These are phyloP conservation scores for Hydropsyche tenuis DNA, from an alignment of 1,140 invertebrate species.

Conservation along the genomic window DNA sequence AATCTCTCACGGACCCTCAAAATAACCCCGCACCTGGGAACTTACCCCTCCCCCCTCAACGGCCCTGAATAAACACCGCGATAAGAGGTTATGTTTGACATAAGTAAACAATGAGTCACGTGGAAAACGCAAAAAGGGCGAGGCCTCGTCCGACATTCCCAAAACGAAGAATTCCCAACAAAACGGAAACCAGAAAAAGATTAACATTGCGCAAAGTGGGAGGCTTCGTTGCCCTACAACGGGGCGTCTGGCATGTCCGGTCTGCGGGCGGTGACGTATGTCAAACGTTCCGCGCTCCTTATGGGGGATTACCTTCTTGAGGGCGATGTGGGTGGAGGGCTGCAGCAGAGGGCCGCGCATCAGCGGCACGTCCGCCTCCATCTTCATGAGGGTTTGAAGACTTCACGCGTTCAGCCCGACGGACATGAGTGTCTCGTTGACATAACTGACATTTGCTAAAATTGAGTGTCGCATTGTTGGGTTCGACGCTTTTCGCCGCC, in stretches of 20 bases:
- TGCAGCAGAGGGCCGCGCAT: conserved; percentile 1
- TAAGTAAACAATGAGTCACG: conserved; percentile 19
- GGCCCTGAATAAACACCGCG: neutral
- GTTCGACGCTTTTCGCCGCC: no score
- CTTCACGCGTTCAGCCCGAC: neutral
- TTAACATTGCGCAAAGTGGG: neutral
- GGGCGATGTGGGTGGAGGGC: neutral
- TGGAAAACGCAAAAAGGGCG: neutral
- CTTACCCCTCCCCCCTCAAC: no score
- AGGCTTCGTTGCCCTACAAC: neutral
- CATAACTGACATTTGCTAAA: no score
- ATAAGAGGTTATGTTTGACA: conserved; percentile 3
- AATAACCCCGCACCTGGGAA: no score
- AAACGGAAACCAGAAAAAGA: neutral
- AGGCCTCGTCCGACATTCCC: neutral
- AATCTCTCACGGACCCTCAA: no score
- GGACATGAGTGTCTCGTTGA: no score
- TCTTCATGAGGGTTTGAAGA: neutral
- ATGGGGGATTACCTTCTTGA: conserved; percentile 7
- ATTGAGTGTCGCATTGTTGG: no score
- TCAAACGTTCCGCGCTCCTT: no score
- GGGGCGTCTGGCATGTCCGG: neutral
- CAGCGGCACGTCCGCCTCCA: conserved; percentile 25
- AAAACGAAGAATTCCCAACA: neutral
- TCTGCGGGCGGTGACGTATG: neutral